Evolutionary conservation across 2,797 vertebrate species (phyloP).

Genomic region (Florisuga fusca): DNA sequence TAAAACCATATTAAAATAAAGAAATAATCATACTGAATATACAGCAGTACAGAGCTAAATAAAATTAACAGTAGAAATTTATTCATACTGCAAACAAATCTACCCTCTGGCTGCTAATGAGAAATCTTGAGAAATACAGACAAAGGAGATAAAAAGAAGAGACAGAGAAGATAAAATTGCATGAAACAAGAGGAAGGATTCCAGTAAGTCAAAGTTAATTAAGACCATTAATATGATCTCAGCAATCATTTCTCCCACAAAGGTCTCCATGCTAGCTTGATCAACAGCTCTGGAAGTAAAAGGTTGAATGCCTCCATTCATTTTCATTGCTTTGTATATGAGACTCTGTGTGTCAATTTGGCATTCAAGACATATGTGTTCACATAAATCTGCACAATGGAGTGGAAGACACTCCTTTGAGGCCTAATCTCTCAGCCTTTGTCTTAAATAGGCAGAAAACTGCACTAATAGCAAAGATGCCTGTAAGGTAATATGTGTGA

Average conservation of each 20-base stretch:
- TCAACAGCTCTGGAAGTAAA: background rate
- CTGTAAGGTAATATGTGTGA: background rate
- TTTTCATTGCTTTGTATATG: background rate
- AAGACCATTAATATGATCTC: background rate
- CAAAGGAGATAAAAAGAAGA: background rate
- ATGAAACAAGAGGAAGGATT: background rate
- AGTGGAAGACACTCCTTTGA: background rate
- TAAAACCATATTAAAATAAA: background rate
- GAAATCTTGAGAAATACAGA: background rate
- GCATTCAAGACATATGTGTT: background rate
- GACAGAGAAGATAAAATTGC: background rate
- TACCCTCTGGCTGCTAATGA: background rate
- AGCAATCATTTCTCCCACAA: background rate
- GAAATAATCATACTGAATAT: background rate
- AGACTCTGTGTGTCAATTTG: background rate
- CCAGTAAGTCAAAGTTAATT: background rate
- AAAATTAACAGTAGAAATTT: background rate
- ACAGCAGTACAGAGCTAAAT: background rate
- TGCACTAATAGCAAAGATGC: background rate
- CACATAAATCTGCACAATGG: background rate
- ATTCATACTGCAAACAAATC: background rate
- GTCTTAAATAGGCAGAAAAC: background rate
- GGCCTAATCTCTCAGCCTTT: background rate
- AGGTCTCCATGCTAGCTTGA: background rate
- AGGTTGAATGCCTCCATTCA: background rate